These are phyloP conservation scores for Cetoscarus ocellatus DNA, from an alignment of 2,797 vertebrate species.

Conservation along the genomic window DNA sequence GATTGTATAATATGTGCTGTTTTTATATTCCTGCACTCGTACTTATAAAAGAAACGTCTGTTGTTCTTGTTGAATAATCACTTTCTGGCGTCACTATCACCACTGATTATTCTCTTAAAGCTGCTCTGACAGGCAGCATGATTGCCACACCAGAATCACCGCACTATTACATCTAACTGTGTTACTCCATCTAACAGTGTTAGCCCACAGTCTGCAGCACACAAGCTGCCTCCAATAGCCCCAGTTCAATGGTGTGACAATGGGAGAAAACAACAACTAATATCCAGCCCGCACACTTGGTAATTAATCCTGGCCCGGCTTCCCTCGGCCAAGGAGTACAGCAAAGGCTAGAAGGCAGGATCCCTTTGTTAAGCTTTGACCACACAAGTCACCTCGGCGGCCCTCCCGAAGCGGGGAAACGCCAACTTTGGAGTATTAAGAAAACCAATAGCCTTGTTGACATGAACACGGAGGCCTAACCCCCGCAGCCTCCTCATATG, in stretches of 20 bases:
- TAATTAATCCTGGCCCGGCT: constrained; percentile 86
- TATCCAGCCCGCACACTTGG: constrained; percentile 76
- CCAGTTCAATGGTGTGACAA: constrained; percentile 71
- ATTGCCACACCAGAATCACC: constrained; percentile 42
- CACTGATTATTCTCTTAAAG: constrained; percentile 52
- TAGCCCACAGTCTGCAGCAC: constrained; percentile 56
- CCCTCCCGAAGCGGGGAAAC: constrained; percentile 91
- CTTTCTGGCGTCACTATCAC: constrained; percentile 7
- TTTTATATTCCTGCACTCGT: no score
- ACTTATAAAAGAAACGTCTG: not conserved
- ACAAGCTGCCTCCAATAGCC: constrained; percentile 68
- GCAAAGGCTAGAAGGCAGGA: constrained; percentile 86
- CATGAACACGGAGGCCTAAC: constrained; percentile 98
- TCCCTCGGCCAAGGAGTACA: constrained; percentile 74
- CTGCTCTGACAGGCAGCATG: constrained; percentile 41
- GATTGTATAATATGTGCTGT: no score
- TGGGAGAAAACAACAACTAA: constrained; percentile 83
- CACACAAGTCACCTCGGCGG: constrained; percentile 91
- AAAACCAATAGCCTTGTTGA: constrained; percentile 99
- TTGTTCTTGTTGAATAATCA: constrained; percentile 34
- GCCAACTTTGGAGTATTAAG: constrained; percentile 98
- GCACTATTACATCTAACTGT: constrained; percentile 58
- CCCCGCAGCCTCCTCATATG: constrained; percentile 99
- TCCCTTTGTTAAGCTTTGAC: constrained; percentile 93
- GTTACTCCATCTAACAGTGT: constrained; percentile 72